phyloP scores from a whole-genome alignment of 2,113 vertebrate species.

The Epinephelus lanceolatus region DNA sequence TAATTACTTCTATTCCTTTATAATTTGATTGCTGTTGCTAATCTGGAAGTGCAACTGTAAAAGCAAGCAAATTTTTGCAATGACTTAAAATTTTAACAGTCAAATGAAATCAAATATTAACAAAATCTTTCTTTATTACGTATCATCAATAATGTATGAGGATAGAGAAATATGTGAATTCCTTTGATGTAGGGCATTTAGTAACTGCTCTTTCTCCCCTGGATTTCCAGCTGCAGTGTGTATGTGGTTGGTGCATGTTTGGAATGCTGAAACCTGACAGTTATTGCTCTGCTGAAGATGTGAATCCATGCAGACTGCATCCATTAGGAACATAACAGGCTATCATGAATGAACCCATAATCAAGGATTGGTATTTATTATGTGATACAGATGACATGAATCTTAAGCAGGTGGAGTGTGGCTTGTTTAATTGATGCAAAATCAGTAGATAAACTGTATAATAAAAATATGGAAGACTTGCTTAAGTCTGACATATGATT shows the following conservation, averaged over 20 bases:
- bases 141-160: not conserved
- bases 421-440: constrained; percentile 23
- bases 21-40: not conserved
- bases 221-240: constrained; percentile 16
- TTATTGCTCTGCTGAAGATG: constrained; percentile 42
- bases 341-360: constrained; percentile 46
- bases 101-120: not conserved
- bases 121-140: not conserved
- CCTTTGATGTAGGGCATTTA: not conserved
- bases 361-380: constrained; percentile 47
- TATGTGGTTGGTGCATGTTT: constrained; percentile 30
- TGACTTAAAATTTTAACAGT: not conserved
- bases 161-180: not conserved
- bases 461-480: not conserved
- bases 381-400: constrained; percentile 40
- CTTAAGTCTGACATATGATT: not conserved
- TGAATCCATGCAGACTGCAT: constrained; percentile 46
- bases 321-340: constrained; percentile 48
- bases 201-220: not conserved
- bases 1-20: not conserved
- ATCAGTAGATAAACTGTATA: constrained; percentile 9
- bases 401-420: constrained; percentile 38
- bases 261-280: constrained; percentile 13
- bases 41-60: not conserved
- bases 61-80: not conserved